A percentile compares a stretch with the other conserved stretches of the same genome.
phyloP scores from a whole-genome alignment of 2,113 vertebrate genomes.

The Pyxicephalus adspersus region DNA sequence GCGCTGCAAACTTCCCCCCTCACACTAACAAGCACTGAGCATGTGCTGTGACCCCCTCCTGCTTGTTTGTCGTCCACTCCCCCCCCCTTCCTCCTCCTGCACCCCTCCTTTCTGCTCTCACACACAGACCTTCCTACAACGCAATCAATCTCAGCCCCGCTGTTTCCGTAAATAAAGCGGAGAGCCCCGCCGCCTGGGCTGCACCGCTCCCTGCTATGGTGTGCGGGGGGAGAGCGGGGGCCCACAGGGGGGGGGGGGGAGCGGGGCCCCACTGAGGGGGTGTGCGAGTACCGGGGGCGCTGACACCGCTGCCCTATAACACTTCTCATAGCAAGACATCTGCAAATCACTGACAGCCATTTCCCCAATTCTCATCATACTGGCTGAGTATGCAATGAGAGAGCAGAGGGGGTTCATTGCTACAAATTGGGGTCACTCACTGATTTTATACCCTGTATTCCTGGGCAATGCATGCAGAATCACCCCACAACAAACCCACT shows the following conservation, averaged over 20 bases:
- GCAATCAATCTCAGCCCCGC: conserved; percentile 78
- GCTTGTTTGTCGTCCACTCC: conserved; percentile 60
- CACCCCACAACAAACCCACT: too few relatives aligned
- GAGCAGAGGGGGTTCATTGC: too few relatives aligned
- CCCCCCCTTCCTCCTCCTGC: conserved; percentile 33
- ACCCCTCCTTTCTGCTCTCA: conserved; percentile 61
- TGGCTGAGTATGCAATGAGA: too few relatives aligned
- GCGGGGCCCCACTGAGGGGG: conserved; percentile 69
- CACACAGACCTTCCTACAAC: conserved; percentile 64
- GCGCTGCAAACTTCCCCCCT: conserved; percentile 86
- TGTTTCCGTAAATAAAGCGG: conserved; percentile 85
- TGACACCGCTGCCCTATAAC: too few relatives aligned
- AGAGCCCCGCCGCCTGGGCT: conserved; percentile 70
- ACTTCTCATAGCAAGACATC: too few relatives aligned
- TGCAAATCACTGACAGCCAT: neutral
- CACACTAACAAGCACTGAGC: conserved; percentile 88
- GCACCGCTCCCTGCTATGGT: conserved; percentile 72
- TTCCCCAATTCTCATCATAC: too few relatives aligned
- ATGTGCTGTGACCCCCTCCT: conserved; percentile 93
- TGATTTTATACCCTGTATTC: too few relatives aligned
- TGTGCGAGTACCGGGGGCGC: conserved; percentile 51
- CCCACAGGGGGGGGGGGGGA: conserved; percentile 70
- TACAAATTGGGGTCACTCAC: too few relatives aligned
- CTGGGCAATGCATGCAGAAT: too few relatives aligned
- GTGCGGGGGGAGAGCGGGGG: conserved; percentile 68